Evolutionary conservation across 35 echinoderm and acorn worm species (phyloP), one percentile per base, ranked within the genome.

Genomic region (Anneissia japonica): DNA sequence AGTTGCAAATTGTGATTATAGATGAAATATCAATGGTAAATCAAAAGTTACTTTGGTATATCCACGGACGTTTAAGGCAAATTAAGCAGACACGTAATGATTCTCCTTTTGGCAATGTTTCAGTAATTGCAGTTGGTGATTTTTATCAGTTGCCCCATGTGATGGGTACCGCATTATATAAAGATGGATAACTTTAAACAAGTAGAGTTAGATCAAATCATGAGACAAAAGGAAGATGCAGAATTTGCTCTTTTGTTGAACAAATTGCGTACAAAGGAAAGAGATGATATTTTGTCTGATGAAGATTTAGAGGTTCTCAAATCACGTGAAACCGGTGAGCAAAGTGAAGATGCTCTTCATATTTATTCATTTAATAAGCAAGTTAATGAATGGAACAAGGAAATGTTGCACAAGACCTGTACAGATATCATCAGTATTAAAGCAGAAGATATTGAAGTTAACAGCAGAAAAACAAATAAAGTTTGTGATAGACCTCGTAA

Each of bases 1-100:
- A n/a, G n/a, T n/a, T n/a, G n/a, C n/a, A n/a, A n/a, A n/a, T n/a
- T n/a, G n/a, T n/a, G n/a, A n/a, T n/a, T n/a, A n/a, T n/a, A n/a
- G n/a, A n/a, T n/a, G n/a, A n/a, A n/a, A n/a, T 75, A 75, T 75
- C 73, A 75, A 75, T 75, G 73, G 73, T 75, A 28, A 26, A 75
- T 75, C 26, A 75, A 33, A 75, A 33, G 23, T 33, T 75, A 33
- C 26, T 75, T 4, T 28, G 26, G 32, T 75, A 75, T 26, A 26
- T 75, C 23, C 26, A 75, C 26, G 26, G 73, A 28, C 73, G 73
- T 5, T 33, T 75, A 30, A 75, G 32, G 9, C 73, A 75, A 33
- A 28, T 75, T 33, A 75, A 75, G 26, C 73, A 75, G 32, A 7
- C 32, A 28, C 26, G 32, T 75, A 75, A 75, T 33, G 73, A 28